These are phyloP conservation scores for Dinomys branickii DNA, from an alignment of 2,113 vertebrate genomes.

Conservation along the genomic window DNA sequence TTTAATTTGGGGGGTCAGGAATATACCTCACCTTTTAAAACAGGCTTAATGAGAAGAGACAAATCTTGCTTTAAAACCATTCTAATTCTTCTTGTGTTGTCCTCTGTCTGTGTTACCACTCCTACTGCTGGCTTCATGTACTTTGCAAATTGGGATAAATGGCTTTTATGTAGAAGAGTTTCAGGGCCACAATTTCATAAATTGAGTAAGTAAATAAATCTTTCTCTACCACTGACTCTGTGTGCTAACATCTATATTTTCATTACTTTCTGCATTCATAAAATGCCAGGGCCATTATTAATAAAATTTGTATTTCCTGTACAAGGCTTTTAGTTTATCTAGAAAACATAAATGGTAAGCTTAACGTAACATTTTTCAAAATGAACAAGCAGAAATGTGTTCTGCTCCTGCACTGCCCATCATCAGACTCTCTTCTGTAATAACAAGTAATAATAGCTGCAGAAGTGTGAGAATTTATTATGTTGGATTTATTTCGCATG, in stretches of 20 bases:
- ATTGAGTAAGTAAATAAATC: slow-evolving; percentile 71
- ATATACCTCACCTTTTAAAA: slow-evolving; percentile 71
- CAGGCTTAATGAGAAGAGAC: slow-evolving; percentile 62
- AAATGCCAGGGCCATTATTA: slow-evolving; percentile 48
- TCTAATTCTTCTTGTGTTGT: slow-evolving; percentile 23
- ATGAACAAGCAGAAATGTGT: slow-evolving; percentile 31
- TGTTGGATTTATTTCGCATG: slow-evolving; percentile 4
- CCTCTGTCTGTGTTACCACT: slow-evolving; percentile 39
- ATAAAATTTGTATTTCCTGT: slow-evolving; percentile 60
- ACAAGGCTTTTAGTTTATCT: neutral
- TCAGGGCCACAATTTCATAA: slow-evolving; percentile 69
- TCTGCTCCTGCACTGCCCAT: neutral
- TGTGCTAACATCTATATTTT: slow-evolving; percentile 62
- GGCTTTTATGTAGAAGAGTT: slow-evolving; percentile 59
- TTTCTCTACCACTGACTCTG: slow-evolving; percentile 35
- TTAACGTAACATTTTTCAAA: slow-evolving; percentile 39
- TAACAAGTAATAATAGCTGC: neutral
- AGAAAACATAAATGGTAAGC: slow-evolving; percentile 42
- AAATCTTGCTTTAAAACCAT: slow-evolving; percentile 59
- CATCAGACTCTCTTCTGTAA: neutral
- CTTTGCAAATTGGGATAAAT: slow-evolving; percentile 76
- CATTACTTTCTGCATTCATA: slow-evolving; percentile 65
- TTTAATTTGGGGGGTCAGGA: slow-evolving; percentile 77
- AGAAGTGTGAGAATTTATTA: neutral
- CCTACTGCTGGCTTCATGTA: slow-evolving; percentile 27